These are phyloP conservation scores for Acanthosepion esculentum DNA, from an alignment of 2,888 invertebrate genomes.

Conservation along the genomic window DNA sequence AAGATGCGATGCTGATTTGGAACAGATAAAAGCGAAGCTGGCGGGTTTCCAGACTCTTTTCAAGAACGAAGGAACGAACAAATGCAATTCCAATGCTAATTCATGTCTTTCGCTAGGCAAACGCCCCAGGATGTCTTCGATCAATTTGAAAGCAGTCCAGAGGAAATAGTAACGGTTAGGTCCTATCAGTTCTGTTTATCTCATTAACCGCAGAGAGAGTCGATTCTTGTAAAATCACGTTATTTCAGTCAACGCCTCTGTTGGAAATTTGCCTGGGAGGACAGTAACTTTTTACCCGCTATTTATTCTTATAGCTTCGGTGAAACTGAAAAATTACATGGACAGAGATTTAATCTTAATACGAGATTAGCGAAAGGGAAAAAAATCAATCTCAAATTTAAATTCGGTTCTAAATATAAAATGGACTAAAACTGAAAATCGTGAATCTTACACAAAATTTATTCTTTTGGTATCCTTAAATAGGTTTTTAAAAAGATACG, in stretches of 20 bases:
- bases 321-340: neutral
- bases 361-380: neutral
- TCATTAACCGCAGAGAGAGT: neutral
- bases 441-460: too few relatives aligned
- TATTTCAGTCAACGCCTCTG: neutral
- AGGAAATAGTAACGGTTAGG: neutral
- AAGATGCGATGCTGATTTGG: neutral
- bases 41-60: neutral
- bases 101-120: neutral
- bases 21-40: neutral
- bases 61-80: neutral
- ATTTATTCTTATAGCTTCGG: neutral
- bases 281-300: neutral
- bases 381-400: too few relatives aligned
- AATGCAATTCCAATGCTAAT: neutral
- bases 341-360: neutral
- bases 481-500: too few relatives aligned
- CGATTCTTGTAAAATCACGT: neutral
- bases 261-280: neutral
- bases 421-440: too few relatives aligned
- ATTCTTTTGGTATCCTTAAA: too few relatives aligned
- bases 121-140: neutral
- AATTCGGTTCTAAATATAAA: too few relatives aligned
- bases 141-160: conserved; percentile 9
- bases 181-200: neutral